Conservation (phyloP, 30 jellyfish, hydroid and myxozoan genomes). For the Hydractinia echinata region DNA sequence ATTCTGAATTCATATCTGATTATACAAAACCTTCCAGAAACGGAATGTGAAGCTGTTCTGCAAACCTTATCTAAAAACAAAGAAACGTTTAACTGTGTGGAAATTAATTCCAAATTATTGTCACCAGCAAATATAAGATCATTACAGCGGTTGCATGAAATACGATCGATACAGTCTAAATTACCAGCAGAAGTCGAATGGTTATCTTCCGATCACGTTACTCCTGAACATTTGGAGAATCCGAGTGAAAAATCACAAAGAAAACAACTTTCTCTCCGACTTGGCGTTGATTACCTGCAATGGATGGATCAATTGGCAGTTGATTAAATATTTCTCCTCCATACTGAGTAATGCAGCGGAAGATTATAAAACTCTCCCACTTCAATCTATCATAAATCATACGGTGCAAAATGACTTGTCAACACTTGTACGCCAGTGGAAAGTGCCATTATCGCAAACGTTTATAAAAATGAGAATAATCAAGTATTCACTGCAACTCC, state of each 20-base stretch:
- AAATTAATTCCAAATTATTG: too few relatives aligned
- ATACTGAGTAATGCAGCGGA: background rate
- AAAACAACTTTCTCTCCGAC: background rate
- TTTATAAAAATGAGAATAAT: too few relatives aligned
- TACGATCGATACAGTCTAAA: background rate
- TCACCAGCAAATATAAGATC: too few relatives aligned
- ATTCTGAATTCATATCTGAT: too few relatives aligned
- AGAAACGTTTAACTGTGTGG: too few relatives aligned
- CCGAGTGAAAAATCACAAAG: background rate
- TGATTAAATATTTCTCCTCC: background rate
- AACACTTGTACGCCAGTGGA: background rate
- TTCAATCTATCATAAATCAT: background rate
- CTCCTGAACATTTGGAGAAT: background rate
- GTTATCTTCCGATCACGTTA: conserved; percentile 1
- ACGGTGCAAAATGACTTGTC: background rate
- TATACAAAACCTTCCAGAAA: too few relatives aligned
- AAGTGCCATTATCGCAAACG: background rate
- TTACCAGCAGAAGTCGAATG: conserved; percentile 2
- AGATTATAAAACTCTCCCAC: background rate
- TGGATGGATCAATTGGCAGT: conserved; percentile 5
- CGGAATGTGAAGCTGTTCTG: too few relatives aligned
- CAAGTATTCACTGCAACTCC: background rate
- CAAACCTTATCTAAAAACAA: too few relatives aligned
- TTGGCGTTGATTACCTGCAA: background rate
- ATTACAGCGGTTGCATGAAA: too few relatives aligned